phyloP scores from a whole-genome alignment of 2,113 vertebrate genomes.

The Podiceps cristatus region DNA sequence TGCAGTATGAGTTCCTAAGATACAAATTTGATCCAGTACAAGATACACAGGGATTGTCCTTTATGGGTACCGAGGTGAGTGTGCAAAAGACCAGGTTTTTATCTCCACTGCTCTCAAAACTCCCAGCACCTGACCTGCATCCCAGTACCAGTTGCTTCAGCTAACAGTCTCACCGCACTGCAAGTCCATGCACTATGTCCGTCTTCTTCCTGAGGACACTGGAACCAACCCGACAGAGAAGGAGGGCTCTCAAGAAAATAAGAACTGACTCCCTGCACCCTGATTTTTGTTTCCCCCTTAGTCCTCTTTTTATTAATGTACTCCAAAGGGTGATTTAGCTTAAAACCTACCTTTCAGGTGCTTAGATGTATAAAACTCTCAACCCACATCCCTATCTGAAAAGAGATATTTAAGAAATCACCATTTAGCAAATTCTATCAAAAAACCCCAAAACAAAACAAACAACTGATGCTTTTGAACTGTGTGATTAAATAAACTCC shows the following conservation, averaged over 20 bases:
- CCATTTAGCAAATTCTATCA: background rate
- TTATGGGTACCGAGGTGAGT: rapidly evolving
- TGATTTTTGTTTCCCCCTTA: background rate
- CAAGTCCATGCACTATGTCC: rapidly evolving
- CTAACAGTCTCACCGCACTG: background rate
- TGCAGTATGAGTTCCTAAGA: background rate
- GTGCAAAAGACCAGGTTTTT: background rate
- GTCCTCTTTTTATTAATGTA: background rate
- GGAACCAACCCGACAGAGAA: background rate
- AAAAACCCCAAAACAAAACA: background rate
- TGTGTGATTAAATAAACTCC: background rate
- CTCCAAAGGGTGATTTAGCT: background rate
- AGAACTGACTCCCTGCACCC: background rate
- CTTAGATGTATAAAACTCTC: background rate
- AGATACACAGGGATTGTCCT: background rate
- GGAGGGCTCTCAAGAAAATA: background rate
- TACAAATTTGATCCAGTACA: background rate
- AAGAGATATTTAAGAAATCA: background rate
- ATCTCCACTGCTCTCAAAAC: background rate
- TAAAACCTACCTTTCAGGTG: background rate
- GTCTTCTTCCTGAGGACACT: background rate
- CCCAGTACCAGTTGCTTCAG: background rate
- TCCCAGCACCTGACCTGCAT: background rate
- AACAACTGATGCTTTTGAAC: background rate
- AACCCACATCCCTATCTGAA: background rate